phyloP scores from a whole-genome alignment of 2,797 vertebrate genomes.

The Melanotaenia parkinsoni region DNA sequence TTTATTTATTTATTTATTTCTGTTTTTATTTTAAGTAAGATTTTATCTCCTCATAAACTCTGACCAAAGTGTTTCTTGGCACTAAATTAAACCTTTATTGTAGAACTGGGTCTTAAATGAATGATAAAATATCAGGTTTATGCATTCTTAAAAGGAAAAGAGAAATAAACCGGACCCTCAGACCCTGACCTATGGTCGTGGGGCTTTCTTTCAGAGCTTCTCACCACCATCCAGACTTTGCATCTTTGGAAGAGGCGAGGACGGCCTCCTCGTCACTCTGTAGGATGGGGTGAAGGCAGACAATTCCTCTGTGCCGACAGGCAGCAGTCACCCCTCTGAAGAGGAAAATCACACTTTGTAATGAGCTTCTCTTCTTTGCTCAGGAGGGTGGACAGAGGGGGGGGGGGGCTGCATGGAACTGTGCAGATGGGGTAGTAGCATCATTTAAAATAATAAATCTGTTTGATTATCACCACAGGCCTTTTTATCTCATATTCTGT shows the following conservation, averaged over 20 bases:
- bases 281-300: conserved; percentile 61
- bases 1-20: too few species aligned
- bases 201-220: neutral
- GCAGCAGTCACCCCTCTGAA: conserved; percentile 50
- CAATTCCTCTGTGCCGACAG: conserved; percentile 69
- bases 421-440: conserved; percentile 36
- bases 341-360: conserved; percentile 70
- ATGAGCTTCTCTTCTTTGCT: conserved; percentile 53
- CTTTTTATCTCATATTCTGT: conserved; percentile 4
- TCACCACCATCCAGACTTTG: conserved; percentile 2
- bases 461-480: conserved; percentile 3
- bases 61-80: too few species aligned
- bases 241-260: conserved; percentile 26
- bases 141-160: neutral
- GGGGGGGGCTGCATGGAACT: conserved; percentile 28
- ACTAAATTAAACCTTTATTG: too few species aligned
- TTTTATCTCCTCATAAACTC: too few species aligned
- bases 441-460: conserved; percentile 32
- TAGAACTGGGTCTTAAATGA: too few species aligned
- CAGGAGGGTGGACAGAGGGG: conserved; percentile 20
- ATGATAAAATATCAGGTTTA: too few species aligned
- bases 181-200: neutral
- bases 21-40: too few species aligned
- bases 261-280: conserved; percentile 50
- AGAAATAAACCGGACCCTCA: neutral